These are phyloP conservation scores for Phyto melanocephala DNA, from an alignment of 2,888 invertebrate genomes.

Conservation along the genomic window DNA sequence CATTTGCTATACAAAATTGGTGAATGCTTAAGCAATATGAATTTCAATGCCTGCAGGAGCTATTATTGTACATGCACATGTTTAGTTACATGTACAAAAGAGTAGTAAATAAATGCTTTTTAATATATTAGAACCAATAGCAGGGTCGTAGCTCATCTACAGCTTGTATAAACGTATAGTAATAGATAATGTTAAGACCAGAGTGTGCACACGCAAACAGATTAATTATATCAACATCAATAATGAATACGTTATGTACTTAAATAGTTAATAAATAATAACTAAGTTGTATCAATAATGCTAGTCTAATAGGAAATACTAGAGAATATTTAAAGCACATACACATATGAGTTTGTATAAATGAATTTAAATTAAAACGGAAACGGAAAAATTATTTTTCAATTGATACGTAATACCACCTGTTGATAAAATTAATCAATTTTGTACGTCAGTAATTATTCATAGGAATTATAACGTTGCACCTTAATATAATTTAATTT, in stretches of 20 bases:
- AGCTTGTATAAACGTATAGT: not conserved
- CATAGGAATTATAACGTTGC: too few species aligned
- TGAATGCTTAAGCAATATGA: slow-evolving; percentile 53
- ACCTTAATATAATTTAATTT: too few species aligned
- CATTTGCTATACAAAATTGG: slow-evolving; percentile 14
- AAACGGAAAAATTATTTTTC: not conserved
- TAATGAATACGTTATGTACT: not conserved
- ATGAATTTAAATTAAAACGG: not conserved
- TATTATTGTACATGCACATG: slow-evolving; percentile 56
- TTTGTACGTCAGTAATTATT: too few species aligned
- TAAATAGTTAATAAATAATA: too few species aligned
- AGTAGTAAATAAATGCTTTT: slow-evolving; percentile 48
- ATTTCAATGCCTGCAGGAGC: slow-evolving; percentile 55
- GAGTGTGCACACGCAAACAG: not conserved
- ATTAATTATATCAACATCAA: not conserved
- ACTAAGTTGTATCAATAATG: too few species aligned
- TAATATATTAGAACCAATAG: slow-evolving; percentile 11
- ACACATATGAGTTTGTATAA: not conserved
- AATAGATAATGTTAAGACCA: not conserved
- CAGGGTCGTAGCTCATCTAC: slow-evolving; percentile 44
- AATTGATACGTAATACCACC: not conserved
- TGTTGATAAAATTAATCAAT: too few species aligned
- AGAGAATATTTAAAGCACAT: not conserved
- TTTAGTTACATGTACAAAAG: slow-evolving; percentile 41
- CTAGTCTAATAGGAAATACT: not conserved